Evolutionary conservation across 2,113 vertebrate genomes (phyloP).

Genomic region (Rhinoderma darwinii): DNA sequence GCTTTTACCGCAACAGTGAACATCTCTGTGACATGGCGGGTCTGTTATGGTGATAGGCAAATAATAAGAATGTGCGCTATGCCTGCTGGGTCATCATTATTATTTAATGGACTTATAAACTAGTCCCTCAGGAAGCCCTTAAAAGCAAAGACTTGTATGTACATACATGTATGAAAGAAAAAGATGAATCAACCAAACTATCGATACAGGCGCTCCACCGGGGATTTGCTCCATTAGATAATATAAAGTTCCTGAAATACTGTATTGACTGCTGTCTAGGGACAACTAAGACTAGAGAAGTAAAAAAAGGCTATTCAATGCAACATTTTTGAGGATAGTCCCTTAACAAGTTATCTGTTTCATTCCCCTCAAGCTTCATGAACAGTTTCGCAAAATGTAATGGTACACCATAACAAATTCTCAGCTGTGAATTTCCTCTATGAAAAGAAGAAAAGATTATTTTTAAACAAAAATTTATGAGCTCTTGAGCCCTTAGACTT

Average conservation of each 20-base stretch:
- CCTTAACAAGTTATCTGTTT: no score
- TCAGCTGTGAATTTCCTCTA: no score
- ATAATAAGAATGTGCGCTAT: not conserved
- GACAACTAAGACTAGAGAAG: no score
- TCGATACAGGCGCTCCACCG: not conserved
- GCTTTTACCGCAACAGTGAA: not conserved
- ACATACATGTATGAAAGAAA: not conserved
- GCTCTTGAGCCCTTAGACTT: no score
- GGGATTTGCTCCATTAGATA: not conserved
- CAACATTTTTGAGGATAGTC: no score
- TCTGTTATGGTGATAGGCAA: not conserved
- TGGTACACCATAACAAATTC: no score
- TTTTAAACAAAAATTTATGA: no score
- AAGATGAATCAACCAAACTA: not conserved
- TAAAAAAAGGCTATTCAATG: no score
- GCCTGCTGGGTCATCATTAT: not conserved
- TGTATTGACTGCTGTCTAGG: no score
- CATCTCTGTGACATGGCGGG: not conserved
- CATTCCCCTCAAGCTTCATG: no score
- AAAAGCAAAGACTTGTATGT: constrained; percentile 22
- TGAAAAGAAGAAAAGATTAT: no score
- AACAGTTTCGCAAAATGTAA: no score
- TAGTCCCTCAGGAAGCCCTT: not conserved
- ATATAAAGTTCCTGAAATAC: not conserved
- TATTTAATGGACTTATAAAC: constrained; percentile 20